phyloP scores from a whole-genome alignment of 1,140 invertebrate species.

The Psix sp. region DNA sequence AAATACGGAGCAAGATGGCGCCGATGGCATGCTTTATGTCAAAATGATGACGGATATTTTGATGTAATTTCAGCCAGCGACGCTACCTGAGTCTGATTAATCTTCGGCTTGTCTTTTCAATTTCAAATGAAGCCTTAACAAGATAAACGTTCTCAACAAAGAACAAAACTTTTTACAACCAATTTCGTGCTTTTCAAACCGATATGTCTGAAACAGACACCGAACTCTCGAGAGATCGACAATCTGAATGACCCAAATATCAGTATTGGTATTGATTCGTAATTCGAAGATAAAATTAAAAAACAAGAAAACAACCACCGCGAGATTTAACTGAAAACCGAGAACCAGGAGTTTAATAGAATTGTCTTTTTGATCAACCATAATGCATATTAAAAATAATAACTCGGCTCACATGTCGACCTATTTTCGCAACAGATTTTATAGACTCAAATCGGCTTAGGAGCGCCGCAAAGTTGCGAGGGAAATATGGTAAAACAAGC shows the following conservation, averaged over 20 bases:
- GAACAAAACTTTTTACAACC: slow-evolving; percentile 35
- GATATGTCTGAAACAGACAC: slow-evolving; percentile 18
- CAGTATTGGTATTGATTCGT: slow-evolving; percentile 12
- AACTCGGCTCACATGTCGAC: background rate
- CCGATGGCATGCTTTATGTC: no score
- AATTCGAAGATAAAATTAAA: slow-evolving; percentile 3
- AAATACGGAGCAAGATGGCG: no score
- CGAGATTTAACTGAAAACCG: no score
- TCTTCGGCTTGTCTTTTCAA: no score
- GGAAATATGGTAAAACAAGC: slow-evolving; percentile 31
- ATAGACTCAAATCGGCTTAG: slow-evolving; percentile 24
- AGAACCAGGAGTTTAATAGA: no score
- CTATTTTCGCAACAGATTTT: no score
- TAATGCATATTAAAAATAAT: slow-evolving; percentile 3
- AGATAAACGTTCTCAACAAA: slow-evolving; percentile 29
- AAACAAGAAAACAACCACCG: background rate
- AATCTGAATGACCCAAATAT: slow-evolving; percentile 29
- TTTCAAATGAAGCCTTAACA: slow-evolving; percentile 5
- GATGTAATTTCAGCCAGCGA: no score
- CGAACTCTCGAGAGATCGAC: slow-evolving; percentile 12
- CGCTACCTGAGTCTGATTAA: no score
- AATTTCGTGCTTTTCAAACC: slow-evolving; percentile 36
- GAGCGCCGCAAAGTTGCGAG: slow-evolving; percentile 10
- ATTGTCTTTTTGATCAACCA: background rate
- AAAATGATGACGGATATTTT: no score